Evolutionary conservation across 2,888 invertebrate genomes (phyloP), one percentile per base, ranked within the genome.

Genomic region (Hirtodrosophila histrioides): DNA sequence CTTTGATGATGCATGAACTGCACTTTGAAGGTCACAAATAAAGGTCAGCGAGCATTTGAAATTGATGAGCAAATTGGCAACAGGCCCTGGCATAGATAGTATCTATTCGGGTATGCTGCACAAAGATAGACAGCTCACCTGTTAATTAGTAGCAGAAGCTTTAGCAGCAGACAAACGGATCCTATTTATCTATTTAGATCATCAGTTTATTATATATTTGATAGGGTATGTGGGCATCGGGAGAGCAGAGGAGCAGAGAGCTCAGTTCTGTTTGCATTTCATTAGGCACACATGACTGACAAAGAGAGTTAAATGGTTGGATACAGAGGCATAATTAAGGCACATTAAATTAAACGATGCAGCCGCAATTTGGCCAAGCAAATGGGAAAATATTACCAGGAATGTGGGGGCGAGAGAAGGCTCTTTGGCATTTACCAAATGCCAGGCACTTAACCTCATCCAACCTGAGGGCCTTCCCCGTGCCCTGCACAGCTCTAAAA

Each of bases 381-480:
- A 83, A 80, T 86, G 84, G 58, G 53, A 82, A 78, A 82, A 60
- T 85, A 75, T 71, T 64, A 64, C 70, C 44, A 56, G 46, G 29
- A 45, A 27, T 33, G 36, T 67, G 17, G 44, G 61, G 44, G 61
- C 31, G 55, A 40, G 36, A 31, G 29, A 36, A 12, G 55, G 24
- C 58, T 65, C 63, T 78, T 69, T 78, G 70, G 54, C 79, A 81
- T 87, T 83, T 81, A 48, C 60, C 78, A 75, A 74, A 87, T 87
- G 79, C 60, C 76, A 70, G 64, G 66, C 85, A 85, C 87, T 87
- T 86, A 73, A 75, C 61, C 75, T 56, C 50, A 45, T 24, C 54
- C 50, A 37, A 31, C 10, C 35, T 39, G 11, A 23, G 24, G 31
- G 10, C 12, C 45, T 36, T 6, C 40, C 27, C 36, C 10, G 24